phyloP scores from a whole-genome alignment of 2,113 vertebrate genomes.

The Psettodes erumei region DNA sequence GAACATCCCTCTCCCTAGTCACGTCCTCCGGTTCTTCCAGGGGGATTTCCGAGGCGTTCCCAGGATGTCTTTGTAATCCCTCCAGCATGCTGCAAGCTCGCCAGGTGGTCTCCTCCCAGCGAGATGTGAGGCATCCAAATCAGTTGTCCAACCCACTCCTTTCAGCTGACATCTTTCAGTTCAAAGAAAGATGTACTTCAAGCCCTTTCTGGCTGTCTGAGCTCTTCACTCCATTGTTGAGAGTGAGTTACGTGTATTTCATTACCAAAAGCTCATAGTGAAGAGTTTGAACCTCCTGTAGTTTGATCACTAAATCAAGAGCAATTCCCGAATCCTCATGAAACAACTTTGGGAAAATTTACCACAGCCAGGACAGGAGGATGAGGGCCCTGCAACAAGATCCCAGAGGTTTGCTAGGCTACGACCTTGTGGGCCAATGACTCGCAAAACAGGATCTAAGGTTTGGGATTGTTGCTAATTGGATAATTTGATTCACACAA shows the following conservation, averaged over 20 bases:
- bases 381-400: too few species aligned
- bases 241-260: neutral
- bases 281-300: neutral
- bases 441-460: neutral
- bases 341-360: neutral
- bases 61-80: neutral
- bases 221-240: neutral
- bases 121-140: neutral
- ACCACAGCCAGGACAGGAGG: accelerated
- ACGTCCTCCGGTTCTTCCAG: neutral
- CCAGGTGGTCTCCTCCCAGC: neutral
- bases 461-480: neutral
- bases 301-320: neutral
- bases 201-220: neutral
- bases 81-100: neutral
- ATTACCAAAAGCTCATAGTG: neutral
- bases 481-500: too few species aligned
- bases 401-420: too few species aligned
- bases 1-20: neutral
- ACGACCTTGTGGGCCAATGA: neutral
- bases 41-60: neutral
- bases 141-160: neutral
- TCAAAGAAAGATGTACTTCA: neutral
- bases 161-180: neutral
- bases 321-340: neutral